Evolutionary conservation across 2,888 invertebrate genomes (phyloP), one percentile per base, ranked within the genome.

Genomic region (Limnephilus lunatus): DNA sequence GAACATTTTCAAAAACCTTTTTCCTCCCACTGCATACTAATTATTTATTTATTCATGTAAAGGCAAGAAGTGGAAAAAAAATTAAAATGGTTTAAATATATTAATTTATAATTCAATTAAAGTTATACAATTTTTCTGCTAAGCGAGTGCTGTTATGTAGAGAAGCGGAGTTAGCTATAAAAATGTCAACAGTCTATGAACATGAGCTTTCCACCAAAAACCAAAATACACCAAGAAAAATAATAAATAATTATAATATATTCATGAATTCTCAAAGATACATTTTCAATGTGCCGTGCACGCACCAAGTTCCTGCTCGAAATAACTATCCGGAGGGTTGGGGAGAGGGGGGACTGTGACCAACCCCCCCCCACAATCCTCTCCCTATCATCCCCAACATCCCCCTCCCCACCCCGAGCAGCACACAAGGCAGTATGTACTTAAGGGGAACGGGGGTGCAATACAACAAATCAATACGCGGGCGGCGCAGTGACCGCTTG

Each of bases 401-500:
- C 68, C 7, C 68, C 25, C n/a, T 25, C 25, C 68, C 68, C 68
- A 25, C 53, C n/a, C 53, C n/a, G 7, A 31, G n/a, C 87, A 87
- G 53, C 83, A 83, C 83, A 83, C 83, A 32, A 83, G 83, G 35
- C 83, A 68, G 68, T 68, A 83, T 83, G 48, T 90, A 44, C 81
- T 90, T 90, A 35, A 68, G 89, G 81, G 53, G 88, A 81, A 82
- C 96, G 96, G 96, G 96, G 96, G 95, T 96, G 95, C 96, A 96
- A 96, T 96, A 96, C 96, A 96, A 96, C 96, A 96, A 96, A 96
- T 96, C 96, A 96, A 96, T 96, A 96, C 96, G 96, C 95, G 96
- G 96, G 96, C 95, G 96, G 96, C 96, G 96, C 96, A 96, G 96
- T 96, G 96, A 96, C 96, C 96, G 96, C 96, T 96, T 93, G 95